These are phyloP conservation scores for Oncorhynchus gorbuscha DNA, from an alignment of 2,113 vertebrate species.

Conservation along the genomic window DNA sequence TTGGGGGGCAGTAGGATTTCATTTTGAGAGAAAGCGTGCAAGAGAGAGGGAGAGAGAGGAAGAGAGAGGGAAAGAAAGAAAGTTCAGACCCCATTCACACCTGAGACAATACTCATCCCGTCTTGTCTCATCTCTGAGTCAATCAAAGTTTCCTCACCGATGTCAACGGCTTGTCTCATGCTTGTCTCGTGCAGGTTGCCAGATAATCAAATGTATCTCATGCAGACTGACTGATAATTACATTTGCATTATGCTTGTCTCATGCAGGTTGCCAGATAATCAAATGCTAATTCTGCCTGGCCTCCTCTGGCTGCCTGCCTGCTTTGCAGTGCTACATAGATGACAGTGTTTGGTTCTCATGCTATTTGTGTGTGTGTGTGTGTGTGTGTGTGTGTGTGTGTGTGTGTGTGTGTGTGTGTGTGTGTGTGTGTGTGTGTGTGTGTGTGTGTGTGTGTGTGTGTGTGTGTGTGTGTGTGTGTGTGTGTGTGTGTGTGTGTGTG, in stretches of 20 bases:
- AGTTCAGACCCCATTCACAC: background rate
- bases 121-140: background rate
- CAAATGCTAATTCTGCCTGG: background rate
- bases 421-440: background rate
- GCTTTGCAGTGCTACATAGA: background rate
- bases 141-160: background rate
- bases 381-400: background rate
- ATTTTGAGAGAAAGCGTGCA: background rate
- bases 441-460: background rate
- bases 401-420: background rate
- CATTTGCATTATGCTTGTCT: background rate
- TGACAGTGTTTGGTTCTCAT: background rate
- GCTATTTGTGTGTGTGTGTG: background rate
- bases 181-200: background rate
- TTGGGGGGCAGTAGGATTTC: background rate
- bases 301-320: background rate
- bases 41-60: background rate
- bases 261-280: background rate
- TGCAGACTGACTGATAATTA: background rate
- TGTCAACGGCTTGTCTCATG: background rate
- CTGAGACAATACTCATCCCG: background rate
- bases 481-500: too few relatives aligned
- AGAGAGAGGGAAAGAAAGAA: background rate
- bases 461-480: background rate
- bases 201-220: background rate